phyloP scores from a whole-genome alignment of 2,113 vertebrate genomes.

The Dasypus novemcinctus region DNA sequence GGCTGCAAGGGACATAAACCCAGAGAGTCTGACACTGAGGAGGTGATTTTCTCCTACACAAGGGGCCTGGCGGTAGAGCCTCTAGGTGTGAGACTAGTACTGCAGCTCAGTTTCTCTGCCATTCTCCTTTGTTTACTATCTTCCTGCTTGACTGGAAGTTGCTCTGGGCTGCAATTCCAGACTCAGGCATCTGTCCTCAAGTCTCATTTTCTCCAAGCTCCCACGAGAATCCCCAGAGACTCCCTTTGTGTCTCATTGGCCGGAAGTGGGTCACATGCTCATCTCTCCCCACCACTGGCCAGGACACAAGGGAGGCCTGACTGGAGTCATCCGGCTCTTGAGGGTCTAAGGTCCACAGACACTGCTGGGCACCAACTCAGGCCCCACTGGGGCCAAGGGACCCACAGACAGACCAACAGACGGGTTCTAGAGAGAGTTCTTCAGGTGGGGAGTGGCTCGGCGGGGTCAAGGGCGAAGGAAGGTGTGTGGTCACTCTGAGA shows the following conservation, averaged over 20 bases:
- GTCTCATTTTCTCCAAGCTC: not conserved
- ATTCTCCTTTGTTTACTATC: not conserved
- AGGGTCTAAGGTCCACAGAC: not conserved
- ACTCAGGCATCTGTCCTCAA: not conserved
- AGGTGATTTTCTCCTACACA: not conserved
- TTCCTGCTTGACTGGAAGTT: not conserved
- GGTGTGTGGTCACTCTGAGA: not conserved
- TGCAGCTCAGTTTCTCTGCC: not conserved
- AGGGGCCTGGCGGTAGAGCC: not conserved
- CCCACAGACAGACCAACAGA: not conserved
- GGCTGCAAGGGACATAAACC: not conserved
- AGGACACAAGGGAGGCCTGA: not conserved
- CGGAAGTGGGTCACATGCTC: not conserved
- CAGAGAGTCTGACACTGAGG: not conserved
- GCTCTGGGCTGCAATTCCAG: not conserved
- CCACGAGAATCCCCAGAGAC: not conserved
- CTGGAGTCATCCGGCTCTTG: not conserved
- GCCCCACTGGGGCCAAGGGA: not conserved
- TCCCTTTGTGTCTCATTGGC: not conserved
- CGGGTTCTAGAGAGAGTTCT: constrained; percentile 1
- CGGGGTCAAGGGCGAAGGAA: not conserved
- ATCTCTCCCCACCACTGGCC: not conserved
- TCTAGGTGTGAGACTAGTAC: not conserved
- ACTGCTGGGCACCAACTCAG: not conserved
- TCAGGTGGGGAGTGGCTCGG: not conserved